These are phyloP conservation scores for Propithecus perrieri DNA, from an alignment of 2,797 vertebrate genomes.

Conservation along the genomic window DNA sequence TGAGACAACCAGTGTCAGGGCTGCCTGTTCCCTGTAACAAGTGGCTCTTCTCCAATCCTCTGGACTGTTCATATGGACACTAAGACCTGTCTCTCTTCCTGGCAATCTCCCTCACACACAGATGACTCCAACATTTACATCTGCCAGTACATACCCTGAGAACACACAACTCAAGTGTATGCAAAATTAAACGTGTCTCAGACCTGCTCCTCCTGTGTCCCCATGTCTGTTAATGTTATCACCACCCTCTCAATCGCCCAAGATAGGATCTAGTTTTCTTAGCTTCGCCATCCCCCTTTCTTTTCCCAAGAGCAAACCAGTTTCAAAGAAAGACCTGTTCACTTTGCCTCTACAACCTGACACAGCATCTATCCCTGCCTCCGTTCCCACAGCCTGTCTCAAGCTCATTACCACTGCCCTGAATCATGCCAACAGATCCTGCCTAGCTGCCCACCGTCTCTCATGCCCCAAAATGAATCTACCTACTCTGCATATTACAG, in stretches of 20 bases:
- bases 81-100: neutral
- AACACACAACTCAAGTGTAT: neutral
- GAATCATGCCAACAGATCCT: neutral
- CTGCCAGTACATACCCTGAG: neutral
- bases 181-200: constrained; percentile 26
- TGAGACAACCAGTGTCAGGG: constrained; percentile 10
- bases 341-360: neutral
- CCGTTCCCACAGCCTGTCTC: neutral
- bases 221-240: neutral
- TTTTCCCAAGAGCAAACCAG: constrained; percentile 19
- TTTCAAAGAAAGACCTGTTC: constrained; percentile 1
- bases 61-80: neutral
- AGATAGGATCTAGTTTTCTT: constrained; percentile 13
- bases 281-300: neutral
- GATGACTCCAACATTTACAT: neutral
- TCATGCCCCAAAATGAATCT: neutral
- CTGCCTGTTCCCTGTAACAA: neutral
- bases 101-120: neutral
- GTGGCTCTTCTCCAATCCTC: constrained; percentile 12
- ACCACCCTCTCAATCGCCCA: neutral
- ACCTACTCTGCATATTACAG: neutral
- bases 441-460: neutral
- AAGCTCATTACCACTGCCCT: neutral
- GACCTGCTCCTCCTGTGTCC: neutral
- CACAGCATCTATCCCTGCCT: neutral